Evolutionary conservation across 2,113 vertebrate genomes (phyloP), one percentile per base, ranked within the genome.

Genomic region (Pygoscelis antarcticus): DNA sequence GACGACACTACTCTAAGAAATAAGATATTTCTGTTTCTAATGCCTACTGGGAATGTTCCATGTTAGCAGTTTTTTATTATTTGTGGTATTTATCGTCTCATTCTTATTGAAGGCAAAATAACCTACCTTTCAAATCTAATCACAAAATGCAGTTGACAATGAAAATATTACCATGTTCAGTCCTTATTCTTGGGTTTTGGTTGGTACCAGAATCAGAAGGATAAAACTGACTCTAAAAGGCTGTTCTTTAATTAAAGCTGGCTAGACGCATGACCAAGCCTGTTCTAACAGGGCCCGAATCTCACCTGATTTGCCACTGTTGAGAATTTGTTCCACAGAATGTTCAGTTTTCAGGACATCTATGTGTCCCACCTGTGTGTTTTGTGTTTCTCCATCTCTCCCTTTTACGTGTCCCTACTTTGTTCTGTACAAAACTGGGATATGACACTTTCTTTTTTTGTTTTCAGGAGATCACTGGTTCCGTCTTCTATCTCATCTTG

Each of bases 401-500:
- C 29, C 27, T 55, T 71, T 70, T 17, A 6, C 7, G 26, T 40
- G 34, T 25, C 27, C 18, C 29, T 62, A 7, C 52, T 66, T 80
- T 38, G 20, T 46, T 78, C 25, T 27, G 27, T 23, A 51, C 30
- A 40, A 81, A 90, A 72, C 16, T 55, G 22, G 22, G 9, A 62
- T 51, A n/a, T 51, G n/a, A 91, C 6, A 4, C 2, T 64, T 78
- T 54, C 34, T 46, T 62, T 42, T 44, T 38, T 38, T 76, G 23
- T 70, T 94, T 87, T 52, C 85, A 98, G 97, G 79, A 71, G 52
- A 79, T 38, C 13, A 58, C 13, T 42, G 97, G 96, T 16, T 97
- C 95, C 81, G 23, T 97, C 66, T 98, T 96, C 94, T 98, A 97
- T 52, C 81, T 98, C 51, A 88, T 82, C 3, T 19, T 98, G 94